Evolutionary conservation across 2,888 invertebrate species (phyloP).

Genomic region (Caenorhabditis sulstoni): DNA sequence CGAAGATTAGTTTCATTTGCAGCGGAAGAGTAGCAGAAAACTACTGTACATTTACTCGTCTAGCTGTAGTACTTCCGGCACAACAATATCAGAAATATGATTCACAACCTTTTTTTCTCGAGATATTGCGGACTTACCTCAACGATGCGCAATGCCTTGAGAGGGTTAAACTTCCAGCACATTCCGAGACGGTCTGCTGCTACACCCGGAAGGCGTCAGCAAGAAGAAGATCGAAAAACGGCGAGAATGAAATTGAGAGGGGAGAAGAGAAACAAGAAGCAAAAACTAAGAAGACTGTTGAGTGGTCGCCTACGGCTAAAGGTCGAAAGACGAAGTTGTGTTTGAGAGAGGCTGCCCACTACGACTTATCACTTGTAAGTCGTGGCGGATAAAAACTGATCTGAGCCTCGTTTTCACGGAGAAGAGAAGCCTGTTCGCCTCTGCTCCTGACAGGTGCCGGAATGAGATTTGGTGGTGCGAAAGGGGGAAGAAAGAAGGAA

Average conservation of each 20-base stretch:
- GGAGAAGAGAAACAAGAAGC: conserved; percentile 8
- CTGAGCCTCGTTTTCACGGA: background rate
- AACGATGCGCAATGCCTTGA: conserved; percentile 59
- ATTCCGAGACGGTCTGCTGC: conserved; percentile 19
- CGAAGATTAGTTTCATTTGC: no score
- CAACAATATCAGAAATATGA: background rate
- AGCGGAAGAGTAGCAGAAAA: background rate
- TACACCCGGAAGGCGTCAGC: conserved; percentile 18
- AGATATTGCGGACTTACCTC: conserved; percentile 34
- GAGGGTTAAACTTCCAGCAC: conserved; percentile 62
- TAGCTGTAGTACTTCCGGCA: no score
- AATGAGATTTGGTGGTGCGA: conserved; percentile 13
- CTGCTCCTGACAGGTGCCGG: background rate
- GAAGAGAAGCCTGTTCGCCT: background rate
- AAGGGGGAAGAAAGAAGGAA: background rate
- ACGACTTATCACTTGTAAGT: conserved; percentile 13
- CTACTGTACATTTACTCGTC: background rate
- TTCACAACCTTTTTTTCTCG: background rate
- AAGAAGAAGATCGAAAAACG: conserved; percentile 21
- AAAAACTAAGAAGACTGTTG: conserved; percentile 20
- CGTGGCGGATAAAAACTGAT: conserved; percentile 11
- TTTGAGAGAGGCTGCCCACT: background rate
- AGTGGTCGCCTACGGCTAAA: conserved; percentile 5
- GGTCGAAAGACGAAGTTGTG: conserved; percentile 27
- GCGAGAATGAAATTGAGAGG: conserved; percentile 20